Evolutionary conservation across 2,888 invertebrate species (phyloP).

Genomic region (Diarsia mendica): DNA sequence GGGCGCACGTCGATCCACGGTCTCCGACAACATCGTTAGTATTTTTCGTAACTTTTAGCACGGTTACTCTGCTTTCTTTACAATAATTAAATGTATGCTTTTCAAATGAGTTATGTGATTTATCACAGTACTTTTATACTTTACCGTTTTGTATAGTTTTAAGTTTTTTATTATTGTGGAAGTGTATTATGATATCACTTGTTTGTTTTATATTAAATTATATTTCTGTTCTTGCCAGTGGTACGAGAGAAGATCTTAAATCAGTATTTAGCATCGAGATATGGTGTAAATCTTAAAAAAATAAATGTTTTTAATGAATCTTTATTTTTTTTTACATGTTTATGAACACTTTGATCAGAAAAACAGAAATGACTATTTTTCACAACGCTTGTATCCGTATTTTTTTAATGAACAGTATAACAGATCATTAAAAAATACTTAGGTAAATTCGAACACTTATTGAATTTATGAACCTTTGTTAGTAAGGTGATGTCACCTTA

Average conservation of each 20-base stretch:
- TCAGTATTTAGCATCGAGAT: not conserved
- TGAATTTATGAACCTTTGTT: too few species aligned
- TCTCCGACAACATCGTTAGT: not conserved
- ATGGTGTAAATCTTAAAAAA: not conserved
- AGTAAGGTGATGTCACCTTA: too few species aligned
- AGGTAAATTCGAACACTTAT: too few species aligned
- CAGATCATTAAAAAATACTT: too few species aligned
- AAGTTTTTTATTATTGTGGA: not conserved
- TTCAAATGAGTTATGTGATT: not conserved
- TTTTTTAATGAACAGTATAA: too few species aligned
- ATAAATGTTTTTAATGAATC: too few species aligned
- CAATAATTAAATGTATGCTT: not conserved
- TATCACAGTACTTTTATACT: not conserved
- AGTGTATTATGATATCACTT: not conserved
- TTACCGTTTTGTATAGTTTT: not conserved
- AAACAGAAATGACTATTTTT: too few species aligned
- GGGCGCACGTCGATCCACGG: not conserved
- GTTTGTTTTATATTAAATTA: not conserved
- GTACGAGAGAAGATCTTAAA: not conserved
- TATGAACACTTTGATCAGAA: too few species aligned
- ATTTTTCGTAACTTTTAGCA: not conserved
- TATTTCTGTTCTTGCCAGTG: not conserved
- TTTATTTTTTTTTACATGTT: too few species aligned
- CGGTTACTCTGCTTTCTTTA: not conserved
- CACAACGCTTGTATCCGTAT: too few species aligned